These are phyloP conservation scores for Drosophila carrolli DNA, from an alignment of 1,140 invertebrate genomes.

Conservation along the genomic window DNA sequence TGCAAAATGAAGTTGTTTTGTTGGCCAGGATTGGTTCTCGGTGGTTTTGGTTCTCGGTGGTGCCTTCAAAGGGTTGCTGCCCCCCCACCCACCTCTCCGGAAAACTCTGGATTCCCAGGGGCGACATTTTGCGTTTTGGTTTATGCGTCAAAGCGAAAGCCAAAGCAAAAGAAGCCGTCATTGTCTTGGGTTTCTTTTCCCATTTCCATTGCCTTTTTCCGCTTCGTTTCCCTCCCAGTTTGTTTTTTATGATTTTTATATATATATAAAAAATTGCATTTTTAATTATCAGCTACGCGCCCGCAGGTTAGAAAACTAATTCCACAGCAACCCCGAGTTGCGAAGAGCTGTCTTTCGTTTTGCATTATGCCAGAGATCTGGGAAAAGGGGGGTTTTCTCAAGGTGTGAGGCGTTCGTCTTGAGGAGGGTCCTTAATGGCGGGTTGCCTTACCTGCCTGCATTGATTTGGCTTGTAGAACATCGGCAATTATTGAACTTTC, in stretches of 20 bases:
- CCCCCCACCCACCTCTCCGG: slow-evolving; percentile 1
- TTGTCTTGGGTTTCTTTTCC: slow-evolving; percentile 62
- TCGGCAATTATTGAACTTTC: slow-evolving; percentile 75
- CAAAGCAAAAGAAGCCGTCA: slow-evolving; percentile 53
- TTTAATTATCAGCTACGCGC: slow-evolving; percentile 77
- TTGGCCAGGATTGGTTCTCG: slow-evolving; percentile 42
- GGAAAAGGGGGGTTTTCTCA: not conserved
- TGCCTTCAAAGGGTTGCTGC: slow-evolving; percentile 66
- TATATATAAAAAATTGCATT: slow-evolving; percentile 78
- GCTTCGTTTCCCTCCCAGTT: slow-evolving; percentile 3
- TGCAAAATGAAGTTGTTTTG: slow-evolving; percentile 75
- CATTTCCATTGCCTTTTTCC: slow-evolving; percentile 10
- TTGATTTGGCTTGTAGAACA: slow-evolving; percentile 80
- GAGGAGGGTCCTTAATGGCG: slow-evolving; percentile 20
- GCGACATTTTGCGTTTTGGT: slow-evolving; percentile 82
- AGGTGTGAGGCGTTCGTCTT: not conserved
- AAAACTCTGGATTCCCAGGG: slow-evolving; percentile 58
- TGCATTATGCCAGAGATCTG: slow-evolving; percentile 41
- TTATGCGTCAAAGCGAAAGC: slow-evolving; percentile 63
- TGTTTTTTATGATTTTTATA: slow-evolving; percentile 28
- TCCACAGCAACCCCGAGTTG: slow-evolving; percentile 64
- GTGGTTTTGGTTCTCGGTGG: slow-evolving; percentile 7
- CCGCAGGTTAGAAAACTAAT: slow-evolving; percentile 81
- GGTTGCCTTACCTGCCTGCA: slow-evolving; percentile 61
- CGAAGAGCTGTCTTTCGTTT: slow-evolving; percentile 42